These are phyloP conservation scores for Oegoconia quadripuncta DNA, from an alignment of 2,888 invertebrate genomes.

Conservation along the genomic window DNA sequence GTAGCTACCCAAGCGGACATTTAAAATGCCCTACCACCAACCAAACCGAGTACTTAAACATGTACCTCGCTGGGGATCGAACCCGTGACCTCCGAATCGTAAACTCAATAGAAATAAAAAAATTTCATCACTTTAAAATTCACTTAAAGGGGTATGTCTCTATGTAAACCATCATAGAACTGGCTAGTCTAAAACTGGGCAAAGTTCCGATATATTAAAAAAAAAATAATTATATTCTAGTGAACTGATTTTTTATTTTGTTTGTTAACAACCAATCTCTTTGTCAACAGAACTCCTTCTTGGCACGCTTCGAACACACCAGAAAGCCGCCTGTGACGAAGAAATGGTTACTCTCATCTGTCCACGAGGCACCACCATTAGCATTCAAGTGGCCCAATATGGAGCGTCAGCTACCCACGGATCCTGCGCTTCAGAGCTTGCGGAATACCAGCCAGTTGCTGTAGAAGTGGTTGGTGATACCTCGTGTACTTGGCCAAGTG, in stretches of 20 bases:
- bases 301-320: constrained; percentile 93
- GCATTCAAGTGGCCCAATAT: constrained; percentile 94
- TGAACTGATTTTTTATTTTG: neutral
- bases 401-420: constrained; percentile 82
- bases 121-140: too few species aligned
- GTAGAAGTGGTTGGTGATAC: constrained; percentile 81
- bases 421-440: constrained; percentile 69
- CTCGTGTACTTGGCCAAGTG: constrained; percentile 86
- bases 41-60: too few species aligned
- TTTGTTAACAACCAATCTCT: constrained; percentile 1
- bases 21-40: too few species aligned
- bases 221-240: neutral
- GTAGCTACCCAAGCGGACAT: too few species aligned
- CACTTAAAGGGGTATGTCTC: too few species aligned
- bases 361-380: constrained; percentile 94
- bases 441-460: constrained; percentile 70
- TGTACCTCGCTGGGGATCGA: too few species aligned
- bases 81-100: too few species aligned
- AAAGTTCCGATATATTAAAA: too few species aligned
- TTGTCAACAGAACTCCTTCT: constrained; percentile 88
- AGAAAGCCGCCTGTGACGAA: constrained; percentile 95
- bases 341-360: constrained; percentile 92
- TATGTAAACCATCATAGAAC: too few species aligned
- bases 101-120: too few species aligned
- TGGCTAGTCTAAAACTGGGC: too few species aligned